Evolutionary conservation across 2,888 invertebrate species (phyloP), one percentile per base, ranked within the genome.

Genomic region (Pimpla rufipes): DNA sequence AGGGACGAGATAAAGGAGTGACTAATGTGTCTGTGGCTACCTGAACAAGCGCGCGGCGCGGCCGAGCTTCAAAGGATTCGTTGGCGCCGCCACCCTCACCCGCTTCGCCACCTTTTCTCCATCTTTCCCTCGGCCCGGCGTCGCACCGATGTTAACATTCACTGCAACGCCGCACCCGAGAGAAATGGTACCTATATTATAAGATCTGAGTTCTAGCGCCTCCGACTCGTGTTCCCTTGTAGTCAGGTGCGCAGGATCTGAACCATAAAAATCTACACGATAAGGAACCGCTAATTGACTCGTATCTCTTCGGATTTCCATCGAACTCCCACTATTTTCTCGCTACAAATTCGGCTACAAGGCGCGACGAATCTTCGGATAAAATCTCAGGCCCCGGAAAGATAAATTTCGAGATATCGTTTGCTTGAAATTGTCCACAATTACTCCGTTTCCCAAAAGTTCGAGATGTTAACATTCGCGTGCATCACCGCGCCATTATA

Each of bases 21-120:
- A 93, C 93, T 93, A 93, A 93, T 93, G 93, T 90, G 93, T 93
- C 92, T 93, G 91, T 89, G 90, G 92, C 92, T 93, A 93, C 93
- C 93, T 93, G 93, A 93, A 92, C 90, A 90, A 92, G 89, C 89
- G 87, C 88, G 84, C 88, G 87, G 87, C 89, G 92, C 92, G 92
- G 90, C 85, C 83, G 79, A 89, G 89, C 92, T 88, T 93, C 93
- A 93, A 93, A 93, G 92, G 91, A 91, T 89, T 88, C 87, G 88
- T 89, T 93, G 93, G 93, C 93, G 93, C 93, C 93, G 92, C 90
- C 90, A 88, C 84, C 86, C 90, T 85, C 86, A 83, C 85, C 84
- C 87, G 87, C 87, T 87, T 86, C 87, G 88, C 87, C 88, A 88
- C 89, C 89, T 88, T 87, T 88, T 85, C 84, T 86, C 75, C 81